Conservation (phyloP, 2,113 vertebrate genomes). For the Fregetta grallaria region DNA sequence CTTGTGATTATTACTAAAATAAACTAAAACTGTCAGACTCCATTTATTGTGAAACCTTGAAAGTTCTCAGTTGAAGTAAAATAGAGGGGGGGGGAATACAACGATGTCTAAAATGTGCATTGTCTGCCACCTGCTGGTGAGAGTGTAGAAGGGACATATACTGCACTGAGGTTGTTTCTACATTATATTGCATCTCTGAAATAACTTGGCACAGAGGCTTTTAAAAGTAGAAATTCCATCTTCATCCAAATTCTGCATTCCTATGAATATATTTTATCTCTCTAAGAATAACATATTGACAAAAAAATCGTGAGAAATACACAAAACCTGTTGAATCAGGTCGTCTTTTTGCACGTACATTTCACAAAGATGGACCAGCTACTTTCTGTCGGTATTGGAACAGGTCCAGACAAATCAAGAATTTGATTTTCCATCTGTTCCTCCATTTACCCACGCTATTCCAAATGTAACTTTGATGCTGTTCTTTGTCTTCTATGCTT, state of each 20-base stretch:
- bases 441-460: slow-evolving; percentile 1
- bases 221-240: not conserved
- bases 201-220: not conserved
- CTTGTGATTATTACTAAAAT: slow-evolving; percentile 53
- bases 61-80: not conserved
- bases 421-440: slow-evolving; percentile 49
- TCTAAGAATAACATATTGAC: not conserved
- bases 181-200: not conserved
- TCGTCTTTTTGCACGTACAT: not conserved
- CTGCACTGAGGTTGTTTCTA: not conserved
- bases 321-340: not conserved
- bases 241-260: not conserved
- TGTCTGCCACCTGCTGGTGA: slow-evolving; percentile 58
- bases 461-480: slow-evolving; percentile 1
- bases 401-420: not conserved
- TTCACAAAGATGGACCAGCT: not conserved
- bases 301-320: not conserved
- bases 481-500: not conserved
- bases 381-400: not conserved
- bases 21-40: slow-evolving; percentile 44
- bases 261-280: not conserved
- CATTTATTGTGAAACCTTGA: slow-evolving; percentile 30
- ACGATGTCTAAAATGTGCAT: not conserved
- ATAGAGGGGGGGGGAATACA: not conserved
- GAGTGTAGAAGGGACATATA: not conserved